Base-by-base conservation (phyloP, 2,888 invertebrate genomes). In the Drosophila melanocephala region DNA sequence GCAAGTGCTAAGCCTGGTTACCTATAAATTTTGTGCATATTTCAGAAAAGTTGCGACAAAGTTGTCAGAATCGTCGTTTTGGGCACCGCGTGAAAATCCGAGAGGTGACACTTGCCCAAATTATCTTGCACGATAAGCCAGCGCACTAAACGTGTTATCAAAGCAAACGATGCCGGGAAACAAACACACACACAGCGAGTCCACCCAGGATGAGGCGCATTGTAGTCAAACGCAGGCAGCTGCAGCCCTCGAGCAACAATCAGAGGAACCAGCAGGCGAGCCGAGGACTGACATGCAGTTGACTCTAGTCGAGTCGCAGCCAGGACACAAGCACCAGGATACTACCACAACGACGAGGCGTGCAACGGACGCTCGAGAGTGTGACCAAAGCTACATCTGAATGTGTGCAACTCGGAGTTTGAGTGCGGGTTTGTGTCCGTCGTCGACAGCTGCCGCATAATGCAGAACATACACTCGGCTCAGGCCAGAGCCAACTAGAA, bases 71-170 rank as follows among this genome's bases (percentile, higher is more conserved):
- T 65, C 67, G 67, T 55, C 70, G 64, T 72, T 72, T 67, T 63
- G 63, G 67, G 52, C 68, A 73, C 62, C 84, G 87, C 89, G 90
- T 88, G 90, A 87, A 87, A 87, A 87, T 85, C 82, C 84, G 77
- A 87, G 81, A 89, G 85, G 89, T 91, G 89, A 84, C 90, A 91
- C 84, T 90, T 90, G 88, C 88, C 86, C 90, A 91, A 88, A 91
- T 89, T 86, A 91, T 89, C 86, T 90, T 89, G 80, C 77, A 64
- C 86, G 84, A 88, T 90, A 90, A 91, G 84, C 84, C 88, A 87
- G 89, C 83, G 79, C 90, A 88, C 90, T 88, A 88, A 88, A 85
- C 89, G 89, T 88, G 87, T 87, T 87, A 87, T 87, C 87, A 90
- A 83, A 77, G 86, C 86, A 76, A 86, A 77, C 83, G 83, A 85